Percentiles rank a stretch among this genome's conserved stretches.
These are phyloP conservation scores for Coendou prehensilis DNA, from an alignment of 2,797 vertebrate genomes.

Conservation along the genomic window DNA sequence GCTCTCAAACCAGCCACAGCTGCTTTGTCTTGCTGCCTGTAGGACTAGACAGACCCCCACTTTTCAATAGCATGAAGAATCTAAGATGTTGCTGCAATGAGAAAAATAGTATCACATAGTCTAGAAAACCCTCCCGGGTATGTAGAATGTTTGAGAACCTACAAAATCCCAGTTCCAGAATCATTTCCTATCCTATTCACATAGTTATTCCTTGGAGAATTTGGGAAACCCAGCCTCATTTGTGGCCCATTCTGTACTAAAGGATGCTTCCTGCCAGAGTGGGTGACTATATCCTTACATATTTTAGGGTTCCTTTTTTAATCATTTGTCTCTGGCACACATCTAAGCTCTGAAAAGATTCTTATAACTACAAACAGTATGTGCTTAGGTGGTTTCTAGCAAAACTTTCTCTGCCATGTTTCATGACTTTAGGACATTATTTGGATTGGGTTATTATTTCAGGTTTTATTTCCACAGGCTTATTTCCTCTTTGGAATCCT, in stretches of 20 bases:
- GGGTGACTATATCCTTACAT: neutral
- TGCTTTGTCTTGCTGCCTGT: neutral
- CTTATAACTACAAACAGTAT: neutral
- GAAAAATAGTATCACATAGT: neutral
- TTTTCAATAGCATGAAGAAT: neutral
- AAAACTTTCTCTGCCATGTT: constrained; percentile 3
- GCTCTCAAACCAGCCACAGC: neutral
- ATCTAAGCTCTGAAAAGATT: neutral
- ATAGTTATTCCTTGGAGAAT: neutral
- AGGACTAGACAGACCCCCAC: neutral
- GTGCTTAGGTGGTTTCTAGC: neutral
- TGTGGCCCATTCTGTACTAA: neutral
- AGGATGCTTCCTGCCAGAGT: neutral
- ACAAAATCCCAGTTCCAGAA: neutral
- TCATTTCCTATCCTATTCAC: neutral
- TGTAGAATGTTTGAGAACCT: neutral
- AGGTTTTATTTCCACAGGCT: constrained; percentile 16
- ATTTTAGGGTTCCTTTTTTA: neutral
- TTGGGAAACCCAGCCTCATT: neutral
- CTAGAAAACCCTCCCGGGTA: neutral
- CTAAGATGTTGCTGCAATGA: neutral
- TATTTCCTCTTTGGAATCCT: constrained; percentile 9
- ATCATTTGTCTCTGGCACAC: neutral
- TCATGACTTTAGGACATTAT: neutral
- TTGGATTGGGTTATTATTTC: constrained; percentile 19